Evolutionary conservation across 2,797 vertebrate genomes (phyloP).

Genomic region (Parauchenoglanis ngamensis): DNA sequence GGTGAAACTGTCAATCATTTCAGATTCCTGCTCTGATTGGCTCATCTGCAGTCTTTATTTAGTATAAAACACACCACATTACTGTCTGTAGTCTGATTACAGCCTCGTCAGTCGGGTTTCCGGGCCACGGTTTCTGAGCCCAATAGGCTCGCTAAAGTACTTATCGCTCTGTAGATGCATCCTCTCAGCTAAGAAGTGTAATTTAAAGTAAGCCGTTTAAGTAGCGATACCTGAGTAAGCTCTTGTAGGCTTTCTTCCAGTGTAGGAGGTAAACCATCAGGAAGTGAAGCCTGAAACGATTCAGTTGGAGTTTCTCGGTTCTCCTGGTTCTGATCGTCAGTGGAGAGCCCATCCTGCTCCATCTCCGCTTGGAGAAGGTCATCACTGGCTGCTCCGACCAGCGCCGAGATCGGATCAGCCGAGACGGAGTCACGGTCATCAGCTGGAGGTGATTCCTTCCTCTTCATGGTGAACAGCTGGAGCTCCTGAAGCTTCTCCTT

Average conservation of each 20-base stretch:
- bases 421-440: conserved; percentile 51
- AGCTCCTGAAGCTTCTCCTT: conserved; percentile 77
- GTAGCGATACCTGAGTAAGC: conserved; percentile 74
- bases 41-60: not conserved
- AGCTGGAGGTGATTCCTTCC: not conserved
- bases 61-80: not conserved
- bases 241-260: conserved; percentile 80
- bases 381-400: conserved; percentile 81
- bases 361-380: conserved; percentile 76
- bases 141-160: not conserved
- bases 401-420: conserved; percentile 81
- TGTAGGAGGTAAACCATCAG: conserved; percentile 74
- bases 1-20: not conserved
- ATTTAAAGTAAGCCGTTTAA: not conserved
- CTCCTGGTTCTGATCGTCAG: conserved; percentile 75
- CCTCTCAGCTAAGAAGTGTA: not conserved
- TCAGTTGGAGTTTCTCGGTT: conserved; percentile 65
- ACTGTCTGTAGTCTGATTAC: not conserved
- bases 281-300: conserved; percentile 68
- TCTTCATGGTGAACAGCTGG: conserved; percentile 30
- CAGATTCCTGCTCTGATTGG: not conserved
- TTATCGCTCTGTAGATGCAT: not conserved
- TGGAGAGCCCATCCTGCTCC: conserved; percentile 76
- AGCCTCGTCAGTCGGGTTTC: not conserved
- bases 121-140: not conserved